Evolutionary conservation across 2,888 invertebrate genomes (phyloP).

Genomic region (Heteromyza rotundicornis): DNA sequence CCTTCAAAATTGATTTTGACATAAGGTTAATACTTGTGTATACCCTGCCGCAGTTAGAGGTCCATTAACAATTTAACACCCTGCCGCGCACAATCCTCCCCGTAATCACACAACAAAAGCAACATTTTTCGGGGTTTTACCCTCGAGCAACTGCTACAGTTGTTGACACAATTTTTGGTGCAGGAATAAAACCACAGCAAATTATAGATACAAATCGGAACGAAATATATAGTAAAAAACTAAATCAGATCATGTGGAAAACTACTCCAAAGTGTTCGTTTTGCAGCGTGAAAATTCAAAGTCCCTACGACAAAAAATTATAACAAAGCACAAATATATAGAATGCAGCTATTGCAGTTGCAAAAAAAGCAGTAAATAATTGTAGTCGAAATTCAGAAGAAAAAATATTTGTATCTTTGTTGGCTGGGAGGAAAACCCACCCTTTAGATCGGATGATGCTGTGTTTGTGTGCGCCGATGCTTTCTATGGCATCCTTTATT

Average conservation of each 20-base stretch:
- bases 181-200: slow-evolving; percentile 2
- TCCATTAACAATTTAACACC: slow-evolving; percentile 47
- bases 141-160: background rate
- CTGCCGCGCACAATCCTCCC: slow-evolving; percentile 32
- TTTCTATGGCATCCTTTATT: background rate
- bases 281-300: background rate
- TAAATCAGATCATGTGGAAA: background rate
- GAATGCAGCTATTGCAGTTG: too few species aligned
- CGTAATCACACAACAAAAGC: background rate
- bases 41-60: slow-evolving; percentile 29
- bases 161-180: background rate
- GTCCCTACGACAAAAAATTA: background rate
- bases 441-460: background rate
- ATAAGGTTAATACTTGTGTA: slow-evolving; percentile 51
- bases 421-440: background rate
- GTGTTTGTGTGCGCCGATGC: background rate
- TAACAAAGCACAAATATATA: too few species aligned
- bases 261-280: background rate
- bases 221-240: background rate
- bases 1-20: slow-evolving; percentile 43
- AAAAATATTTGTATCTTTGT: background rate
- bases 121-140: background rate
- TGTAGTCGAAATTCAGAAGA: background rate
- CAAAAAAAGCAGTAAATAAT: background rate
- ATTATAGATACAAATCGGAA: background rate